A percentile compares a stretch with the other conserved stretches of the same genome.
Conservation (phyloP, 2,113 vertebrate genomes). For the Malaclemys terrapin region DNA sequence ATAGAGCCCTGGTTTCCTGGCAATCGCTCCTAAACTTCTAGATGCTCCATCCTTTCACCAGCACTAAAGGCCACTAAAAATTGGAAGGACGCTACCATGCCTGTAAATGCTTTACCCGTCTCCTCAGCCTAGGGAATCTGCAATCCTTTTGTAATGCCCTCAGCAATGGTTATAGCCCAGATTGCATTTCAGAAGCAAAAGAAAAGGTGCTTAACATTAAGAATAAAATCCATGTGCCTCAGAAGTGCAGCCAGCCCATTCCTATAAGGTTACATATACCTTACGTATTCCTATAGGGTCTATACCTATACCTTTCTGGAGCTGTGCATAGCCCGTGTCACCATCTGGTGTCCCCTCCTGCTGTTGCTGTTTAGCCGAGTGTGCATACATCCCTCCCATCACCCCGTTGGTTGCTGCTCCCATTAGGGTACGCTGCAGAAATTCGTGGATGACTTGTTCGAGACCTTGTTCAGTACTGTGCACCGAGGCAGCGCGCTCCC, state of each 20-base stretch:
- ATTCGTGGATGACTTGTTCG: conserved; percentile 97
- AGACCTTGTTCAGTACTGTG: conserved; percentile 98
- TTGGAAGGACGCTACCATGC: background rate
- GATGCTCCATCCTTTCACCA: rapidly evolving
- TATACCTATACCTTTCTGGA: rapidly evolving
- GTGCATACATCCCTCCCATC: background rate
- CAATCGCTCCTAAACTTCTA: rapidly evolving
- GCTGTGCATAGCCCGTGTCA: background rate
- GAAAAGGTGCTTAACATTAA: background rate
- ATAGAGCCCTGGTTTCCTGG: background rate
- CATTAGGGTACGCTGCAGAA: conserved; percentile 96
- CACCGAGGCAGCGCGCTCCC: conserved; percentile 95
- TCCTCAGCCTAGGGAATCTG: background rate
- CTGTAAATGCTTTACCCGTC: background rate
- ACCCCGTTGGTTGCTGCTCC: background rate
- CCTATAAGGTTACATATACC: rapidly evolving
- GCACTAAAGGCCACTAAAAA: background rate
- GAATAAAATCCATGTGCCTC: background rate
- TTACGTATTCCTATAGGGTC: rapidly evolving
- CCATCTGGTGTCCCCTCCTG: background rate
- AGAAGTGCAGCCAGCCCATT: rapidly evolving
- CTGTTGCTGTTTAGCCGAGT: background rate
- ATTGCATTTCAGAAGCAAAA: background rate
- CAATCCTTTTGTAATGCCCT: rapidly evolving
- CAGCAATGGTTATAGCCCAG: background rate